Conservation (phyloP, 2,797 vertebrate genomes). For the Sorex maritimensis region DNA sequence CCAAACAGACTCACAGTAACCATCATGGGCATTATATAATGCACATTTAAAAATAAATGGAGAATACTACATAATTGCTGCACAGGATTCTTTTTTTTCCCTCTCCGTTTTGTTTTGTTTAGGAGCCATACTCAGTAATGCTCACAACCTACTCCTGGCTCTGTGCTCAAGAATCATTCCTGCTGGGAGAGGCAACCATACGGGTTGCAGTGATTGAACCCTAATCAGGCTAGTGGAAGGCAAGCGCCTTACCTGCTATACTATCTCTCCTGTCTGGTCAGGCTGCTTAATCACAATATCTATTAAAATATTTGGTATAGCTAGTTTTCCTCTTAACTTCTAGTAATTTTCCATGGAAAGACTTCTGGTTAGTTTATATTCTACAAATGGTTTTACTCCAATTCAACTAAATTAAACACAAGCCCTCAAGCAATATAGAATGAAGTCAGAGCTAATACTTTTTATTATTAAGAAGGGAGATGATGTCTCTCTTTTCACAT, state of each 20-base stretch:
- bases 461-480: slow-evolving; percentile 50
- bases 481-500: slow-evolving; percentile 9
- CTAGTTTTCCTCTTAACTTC: neutral
- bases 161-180: too few relatives aligned
- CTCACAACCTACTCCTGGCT: too few relatives aligned
- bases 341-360: slow-evolving; percentile 23
- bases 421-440: slow-evolving; percentile 24
- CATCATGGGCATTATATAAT: neutral
- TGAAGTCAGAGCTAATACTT: slow-evolving; percentile 60
- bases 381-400: slow-evolving; percentile 41
- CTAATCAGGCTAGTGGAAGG: too few relatives aligned
- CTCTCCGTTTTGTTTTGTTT: too few relatives aligned
- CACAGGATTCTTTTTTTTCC: too few relatives aligned
- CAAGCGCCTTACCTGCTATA: too few relatives aligned
- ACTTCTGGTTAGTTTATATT: slow-evolving; percentile 70
- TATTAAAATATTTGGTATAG: neutral
- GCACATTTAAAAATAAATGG: neutral
- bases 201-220: too few relatives aligned
- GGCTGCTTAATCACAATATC: slow-evolving; percentile 4
- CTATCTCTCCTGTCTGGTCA: neutral
- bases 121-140: too few relatives aligned
- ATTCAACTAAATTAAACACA: slow-evolving; percentile 72
- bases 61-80: neutral
- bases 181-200: too few relatives aligned
- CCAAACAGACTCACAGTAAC: neutral